phyloP scores from a whole-genome alignment of 2,113 vertebrate species.

The Toxotes chatareus region DNA sequence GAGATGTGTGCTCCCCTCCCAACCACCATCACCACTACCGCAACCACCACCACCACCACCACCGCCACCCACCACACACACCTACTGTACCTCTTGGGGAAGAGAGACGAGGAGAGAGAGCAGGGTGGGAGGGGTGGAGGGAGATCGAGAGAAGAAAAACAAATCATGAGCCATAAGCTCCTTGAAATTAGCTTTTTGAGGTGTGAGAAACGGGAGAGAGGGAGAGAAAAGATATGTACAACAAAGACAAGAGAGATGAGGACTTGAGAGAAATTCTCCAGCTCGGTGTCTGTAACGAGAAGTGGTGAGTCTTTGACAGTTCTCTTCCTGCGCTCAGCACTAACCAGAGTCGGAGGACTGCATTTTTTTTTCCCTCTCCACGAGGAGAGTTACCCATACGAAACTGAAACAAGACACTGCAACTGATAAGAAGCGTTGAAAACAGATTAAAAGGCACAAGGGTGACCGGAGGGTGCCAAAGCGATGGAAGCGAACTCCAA shows the following conservation, averaged over 20 bases:
- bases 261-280: slow-evolving; percentile 52
- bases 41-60: slow-evolving; percentile 39
- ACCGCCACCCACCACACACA: slow-evolving; percentile 71
- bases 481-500: slow-evolving; percentile 90
- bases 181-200: slow-evolving; percentile 77
- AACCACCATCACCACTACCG: slow-evolving; percentile 37
- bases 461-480: slow-evolving; percentile 42
- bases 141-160: slow-evolving; percentile 62
- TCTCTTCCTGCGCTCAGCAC: slow-evolving; percentile 31
- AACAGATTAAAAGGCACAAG: slow-evolving; percentile 34
- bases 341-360: slow-evolving; percentile 47
- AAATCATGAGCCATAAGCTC: slow-evolving; percentile 75
- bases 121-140: slow-evolving; percentile 49
- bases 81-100: slow-evolving; percentile 76
- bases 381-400: slow-evolving; percentile 39
- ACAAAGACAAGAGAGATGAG: slow-evolving; percentile 48
- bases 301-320: slow-evolving; percentile 66
- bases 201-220: slow-evolving; percentile 66
- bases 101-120: slow-evolving; percentile 63
- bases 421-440: slow-evolving; percentile 47
- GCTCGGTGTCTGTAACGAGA: slow-evolving; percentile 52
- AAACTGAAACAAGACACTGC: slow-evolving; percentile 47
- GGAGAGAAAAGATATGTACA: slow-evolving; percentile 54
- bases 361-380: slow-evolving; percentile 13
- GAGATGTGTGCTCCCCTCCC: slow-evolving; percentile 62